A percentile compares a stretch with the other conserved stretches of the same genome.
Conservation (phyloP, 2,113 vertebrate genomes). For the Phrynosoma platyrhinos region DNA sequence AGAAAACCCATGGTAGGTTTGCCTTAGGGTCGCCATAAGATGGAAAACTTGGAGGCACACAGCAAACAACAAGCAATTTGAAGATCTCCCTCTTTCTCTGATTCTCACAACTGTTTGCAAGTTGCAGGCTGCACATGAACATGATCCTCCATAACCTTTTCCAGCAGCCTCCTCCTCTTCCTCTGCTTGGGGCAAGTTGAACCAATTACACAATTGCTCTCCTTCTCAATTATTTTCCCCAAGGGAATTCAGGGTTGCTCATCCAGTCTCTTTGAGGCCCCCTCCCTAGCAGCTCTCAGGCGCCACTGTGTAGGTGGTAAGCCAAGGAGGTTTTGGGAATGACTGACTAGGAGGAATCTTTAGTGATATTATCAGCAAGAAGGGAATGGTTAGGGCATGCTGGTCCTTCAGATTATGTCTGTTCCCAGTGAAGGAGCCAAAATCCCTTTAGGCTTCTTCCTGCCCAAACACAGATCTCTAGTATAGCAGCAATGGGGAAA, state of each 20-base stretch:
- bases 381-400: conserved; percentile 50
- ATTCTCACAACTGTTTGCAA: too few species aligned
- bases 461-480: background rate
- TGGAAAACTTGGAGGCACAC: background rate
- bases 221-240: conserved; percentile 25
- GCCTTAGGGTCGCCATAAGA: too few species aligned
- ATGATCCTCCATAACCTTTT: background rate
- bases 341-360: conserved; percentile 48
- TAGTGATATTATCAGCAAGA: conserved; percentile 4
- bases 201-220: conserved; percentile 22
- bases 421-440: background rate
- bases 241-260: background rate
- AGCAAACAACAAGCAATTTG: background rate
- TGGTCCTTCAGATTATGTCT: background rate
- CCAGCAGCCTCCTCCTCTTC: background rate
- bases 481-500: background rate
- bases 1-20: too few species aligned
- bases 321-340: conserved; percentile 15
- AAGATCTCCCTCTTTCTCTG: background rate
- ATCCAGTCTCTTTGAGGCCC: conserved; percentile 19
- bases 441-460: background rate
- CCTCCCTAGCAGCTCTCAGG: conserved; percentile 48
- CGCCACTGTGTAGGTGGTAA: conserved; percentile 28
- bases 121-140: background rate
- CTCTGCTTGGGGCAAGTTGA: conserved; percentile 29